Evolutionary conservation across 2,888 invertebrate species (phyloP).

Genomic region (Clostera curtula): DNA sequence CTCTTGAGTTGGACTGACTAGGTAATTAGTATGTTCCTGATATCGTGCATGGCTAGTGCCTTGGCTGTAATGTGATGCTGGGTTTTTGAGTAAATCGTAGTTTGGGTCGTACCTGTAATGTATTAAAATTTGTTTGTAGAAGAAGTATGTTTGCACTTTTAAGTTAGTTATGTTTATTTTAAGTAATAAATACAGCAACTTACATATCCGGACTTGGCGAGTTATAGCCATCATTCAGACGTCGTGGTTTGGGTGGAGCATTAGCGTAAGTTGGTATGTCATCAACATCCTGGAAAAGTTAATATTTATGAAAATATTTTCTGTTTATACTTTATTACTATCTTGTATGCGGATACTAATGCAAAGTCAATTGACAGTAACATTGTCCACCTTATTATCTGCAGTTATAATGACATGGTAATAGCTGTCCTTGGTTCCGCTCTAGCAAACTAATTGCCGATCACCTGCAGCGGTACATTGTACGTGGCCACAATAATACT

Average conservation of each 20-base stretch:
- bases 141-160: constrained; percentile 7
- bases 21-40: constrained; percentile 55
- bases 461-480: constrained; percentile 50
- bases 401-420: constrained; percentile 52
- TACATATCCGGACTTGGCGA: constrained; percentile 83
- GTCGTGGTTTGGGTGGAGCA: constrained; percentile 90
- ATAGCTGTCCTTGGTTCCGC: constrained; percentile 67
- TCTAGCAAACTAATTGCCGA: constrained; percentile 52
- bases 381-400: constrained; percentile 33
- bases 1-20: constrained; percentile 57
- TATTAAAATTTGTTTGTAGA: constrained; percentile 11
- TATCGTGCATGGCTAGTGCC: constrained; percentile 57
- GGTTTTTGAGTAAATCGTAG: constrained; percentile 70
- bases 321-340: neutral
- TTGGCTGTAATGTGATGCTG: constrained; percentile 68
- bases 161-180: constrained; percentile 3
- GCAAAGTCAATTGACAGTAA: constrained; percentile 31
- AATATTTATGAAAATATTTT: neutral
- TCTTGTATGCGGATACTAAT: constrained; percentile 14
- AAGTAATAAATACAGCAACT: constrained; percentile 17
- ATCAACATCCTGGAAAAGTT: constrained; percentile 44
- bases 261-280: constrained; percentile 85
- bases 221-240: constrained; percentile 84
- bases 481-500: constrained; percentile 47
- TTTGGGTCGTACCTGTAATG: constrained; percentile 71